phyloP scores from a whole-genome alignment of 2,888 invertebrate species.

The Crocallis elinguaria region DNA sequence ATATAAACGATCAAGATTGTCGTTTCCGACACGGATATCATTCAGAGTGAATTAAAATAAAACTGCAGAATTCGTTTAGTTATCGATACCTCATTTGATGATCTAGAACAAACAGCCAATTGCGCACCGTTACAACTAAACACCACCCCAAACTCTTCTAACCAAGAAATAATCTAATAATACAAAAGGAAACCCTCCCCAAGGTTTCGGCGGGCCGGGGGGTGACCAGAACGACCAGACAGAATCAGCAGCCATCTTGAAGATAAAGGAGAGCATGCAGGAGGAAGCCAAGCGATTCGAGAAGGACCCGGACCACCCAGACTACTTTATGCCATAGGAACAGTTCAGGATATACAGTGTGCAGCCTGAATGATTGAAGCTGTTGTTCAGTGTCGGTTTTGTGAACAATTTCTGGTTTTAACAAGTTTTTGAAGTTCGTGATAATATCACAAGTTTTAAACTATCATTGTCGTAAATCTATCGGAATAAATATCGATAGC shows the following conservation, averaged over 20 bases:
- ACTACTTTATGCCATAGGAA: slow-evolving; percentile 97
- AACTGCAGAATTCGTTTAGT: no score
- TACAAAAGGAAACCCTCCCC: slow-evolving; percentile 33
- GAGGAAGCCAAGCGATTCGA: slow-evolving; percentile 99
- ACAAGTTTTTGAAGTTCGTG: background rate
- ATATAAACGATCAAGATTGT: no score
- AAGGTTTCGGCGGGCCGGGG: slow-evolving; percentile 82
- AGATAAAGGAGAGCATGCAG: slow-evolving; percentile 99
- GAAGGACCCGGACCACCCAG: slow-evolving; percentile 98
- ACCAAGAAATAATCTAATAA: slow-evolving; percentile 53
- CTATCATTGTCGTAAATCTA: background rate
- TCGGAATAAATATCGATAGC: no score
- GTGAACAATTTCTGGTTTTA: slow-evolving; percentile 3
- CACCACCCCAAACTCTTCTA: no score
- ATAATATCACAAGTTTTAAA: background rate
- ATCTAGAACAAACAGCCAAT: no score
- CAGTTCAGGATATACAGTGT: background rate
- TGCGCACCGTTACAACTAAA: no score
- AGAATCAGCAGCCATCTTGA: slow-evolving; percentile 99
- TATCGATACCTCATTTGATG: no score
- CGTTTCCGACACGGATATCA: no score
- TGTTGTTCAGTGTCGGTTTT: background rate
- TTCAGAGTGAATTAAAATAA: no score
- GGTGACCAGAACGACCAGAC: slow-evolving; percentile 92
- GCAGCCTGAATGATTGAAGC: background rate